Conservation (phyloP, 1,140 invertebrate species). For the Latrodectus geometricus region DNA sequence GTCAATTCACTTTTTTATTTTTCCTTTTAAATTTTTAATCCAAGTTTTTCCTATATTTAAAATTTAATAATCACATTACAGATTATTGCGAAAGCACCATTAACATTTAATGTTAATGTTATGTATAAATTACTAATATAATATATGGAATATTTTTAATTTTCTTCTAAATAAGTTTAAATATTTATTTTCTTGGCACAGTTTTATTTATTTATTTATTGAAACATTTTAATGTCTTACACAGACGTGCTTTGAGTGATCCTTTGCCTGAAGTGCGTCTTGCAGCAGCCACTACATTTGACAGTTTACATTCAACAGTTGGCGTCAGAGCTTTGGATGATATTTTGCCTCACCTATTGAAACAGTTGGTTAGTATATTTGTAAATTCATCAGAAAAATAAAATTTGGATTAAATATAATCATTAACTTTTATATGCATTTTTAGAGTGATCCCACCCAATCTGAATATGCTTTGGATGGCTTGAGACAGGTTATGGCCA, state of each 20-base stretch:
- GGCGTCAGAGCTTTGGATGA: slow-evolving; percentile 96
- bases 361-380: slow-evolving; percentile 70
- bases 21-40: no score
- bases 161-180: no score
- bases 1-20: no score
- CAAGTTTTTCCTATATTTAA: no score
- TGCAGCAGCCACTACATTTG: slow-evolving; percentile 96
- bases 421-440: slow-evolving; percentile 62
- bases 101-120: no score
- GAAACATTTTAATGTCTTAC: slow-evolving; percentile 13
- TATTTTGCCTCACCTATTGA: slow-evolving; percentile 91
- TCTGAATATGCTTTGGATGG: slow-evolving; percentile 93
- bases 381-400: no score
- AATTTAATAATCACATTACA: no score
- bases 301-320: slow-evolving; percentile 93
- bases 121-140: no score
- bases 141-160: no score
- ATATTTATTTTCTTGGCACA: background rate
- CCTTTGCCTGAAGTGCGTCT: slow-evolving; percentile 90
- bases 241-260: slow-evolving; percentile 90
- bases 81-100: no score
- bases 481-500: slow-evolving; percentile 94
- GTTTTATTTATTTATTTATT: background rate
- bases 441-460: slow-evolving; percentile 78
- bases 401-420: background rate